Base-by-base conservation (phyloP, 35 echinoderm and acorn worm genomes). In the Hemicentrotus pulcherrimus region DNA sequence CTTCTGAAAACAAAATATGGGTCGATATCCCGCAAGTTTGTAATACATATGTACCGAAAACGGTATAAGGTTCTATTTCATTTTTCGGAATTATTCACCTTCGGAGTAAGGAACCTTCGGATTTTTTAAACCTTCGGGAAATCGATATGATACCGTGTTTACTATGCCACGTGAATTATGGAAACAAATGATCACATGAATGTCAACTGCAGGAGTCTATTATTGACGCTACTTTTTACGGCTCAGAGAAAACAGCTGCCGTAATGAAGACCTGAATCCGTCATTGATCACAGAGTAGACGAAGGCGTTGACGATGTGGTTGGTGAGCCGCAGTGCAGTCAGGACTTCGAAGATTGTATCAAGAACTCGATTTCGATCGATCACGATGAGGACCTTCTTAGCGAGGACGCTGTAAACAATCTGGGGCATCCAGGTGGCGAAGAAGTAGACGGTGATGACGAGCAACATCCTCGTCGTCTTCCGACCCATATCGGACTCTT, bases 401-500 rank as follows among this genome's bases (percentile, higher is more conserved):
- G 88, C 7, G 32, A 90, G 46, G 46, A 90, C 88, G 24, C 32
- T 45, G 88, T 45, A 24, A 19, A 47, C 46, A 8, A 90, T 90
- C 32, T 90, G 8, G 46, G 88, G 88, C n/a, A 90, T 90, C 88
- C 88, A 90, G 18, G 88, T 90, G 33, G 32, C 32, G 88, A 90
- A 90, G 88, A 90, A 90, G 19, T 90, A 90, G 32, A 90, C 88
- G 32, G 88, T 90, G 46, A 90, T 90, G 88, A 90, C 46, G 88
- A 90, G 88, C 19, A 90, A 30, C 88, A 90, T 90, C 88, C 88
- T 12, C 14, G 88, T 90, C 19, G 88, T 90, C 88, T 90, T 90
- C 88, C 46, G 65, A 78, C 65, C 65, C 65, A 78, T 78, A 22
- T 78, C 22, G 22, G 24, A 28, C 24, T 78, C 65, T n/a, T 78